Percentiles rank a stretch among this genome's conserved stretches.
Evolutionary conservation across 1,140 invertebrate genomes (phyloP).

Genomic region (Drosophila rhopaloa): DNA sequence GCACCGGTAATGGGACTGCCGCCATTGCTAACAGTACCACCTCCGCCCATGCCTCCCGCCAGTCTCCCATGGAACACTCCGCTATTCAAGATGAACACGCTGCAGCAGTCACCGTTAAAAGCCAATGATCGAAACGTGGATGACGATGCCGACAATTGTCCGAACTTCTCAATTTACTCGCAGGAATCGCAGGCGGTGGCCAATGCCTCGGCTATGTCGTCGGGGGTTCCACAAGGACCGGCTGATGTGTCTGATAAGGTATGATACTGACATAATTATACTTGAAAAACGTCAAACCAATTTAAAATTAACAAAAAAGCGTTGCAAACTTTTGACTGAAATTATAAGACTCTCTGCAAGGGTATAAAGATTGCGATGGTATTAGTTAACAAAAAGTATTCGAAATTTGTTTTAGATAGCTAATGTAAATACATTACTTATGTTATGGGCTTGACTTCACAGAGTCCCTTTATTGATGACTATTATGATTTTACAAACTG

Average conservation of each 20-base stretch:
- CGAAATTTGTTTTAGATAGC: too few relatives aligned
- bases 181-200: constrained; percentile 91
- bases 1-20: constrained; percentile 29
- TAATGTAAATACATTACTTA: too few relatives aligned
- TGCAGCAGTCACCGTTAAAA: constrained; percentile 8
- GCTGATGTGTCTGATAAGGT: constrained; percentile 62
- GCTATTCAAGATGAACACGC: constrained; percentile 65
- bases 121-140: constrained; percentile 82
- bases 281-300: not conserved
- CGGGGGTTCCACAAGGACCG: constrained; percentile 27
- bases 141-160: constrained; percentile 90
- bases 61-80: constrained; percentile 64
- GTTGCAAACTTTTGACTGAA: too few relatives aligned
- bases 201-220: constrained; percentile 85
- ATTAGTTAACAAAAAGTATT: too few relatives aligned
- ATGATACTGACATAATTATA: constrained; percentile 8
- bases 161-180: constrained; percentile 93
- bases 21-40: constrained; percentile 59
- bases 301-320: not conserved
- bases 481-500: too few relatives aligned
- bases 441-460: too few relatives aligned
- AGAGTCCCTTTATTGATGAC: too few relatives aligned
- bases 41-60: constrained; percentile 73
- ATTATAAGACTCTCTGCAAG: too few relatives aligned
- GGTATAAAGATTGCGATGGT: too few relatives aligned